Evolutionary conservation across 2,113 vertebrate species (phyloP).

Genomic region (Varanus salvator): DNA sequence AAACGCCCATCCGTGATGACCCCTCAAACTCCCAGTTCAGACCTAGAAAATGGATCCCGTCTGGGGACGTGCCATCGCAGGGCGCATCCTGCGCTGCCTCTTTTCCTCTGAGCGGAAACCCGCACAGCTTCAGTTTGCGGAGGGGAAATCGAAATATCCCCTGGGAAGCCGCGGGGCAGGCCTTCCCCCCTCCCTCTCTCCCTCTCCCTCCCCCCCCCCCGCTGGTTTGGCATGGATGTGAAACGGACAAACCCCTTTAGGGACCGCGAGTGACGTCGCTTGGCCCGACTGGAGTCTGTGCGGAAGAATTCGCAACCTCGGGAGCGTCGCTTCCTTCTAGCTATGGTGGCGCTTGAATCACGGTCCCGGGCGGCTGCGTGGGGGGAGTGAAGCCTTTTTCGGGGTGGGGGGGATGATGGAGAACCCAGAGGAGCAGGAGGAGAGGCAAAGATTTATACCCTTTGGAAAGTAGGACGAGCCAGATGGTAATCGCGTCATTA

Average conservation of each 20-base stretch:
- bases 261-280: not conserved
- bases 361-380: conserved; percentile 56
- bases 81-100: not conserved
- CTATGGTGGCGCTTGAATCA: conserved; percentile 78
- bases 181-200: accelerated
- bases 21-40: not conserved
- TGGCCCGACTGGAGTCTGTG: conserved; percentile 49
- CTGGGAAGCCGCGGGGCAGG: too few relatives aligned
- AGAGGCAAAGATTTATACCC: conserved; percentile 84
- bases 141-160: not conserved
- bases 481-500: conserved; percentile 90
- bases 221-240: not conserved
- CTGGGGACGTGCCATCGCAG: not conserved
- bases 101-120: too few relatives aligned
- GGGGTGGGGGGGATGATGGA: not conserved
- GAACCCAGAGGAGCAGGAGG: not conserved
- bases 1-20: not conserved
- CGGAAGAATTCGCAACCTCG: conserved; percentile 74
- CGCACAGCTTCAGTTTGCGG: not conserved
- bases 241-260: not conserved
- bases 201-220: too few relatives aligned
- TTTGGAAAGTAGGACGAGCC: conserved; percentile 90
- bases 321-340: conserved; percentile 82
- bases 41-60: not conserved
- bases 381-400: not conserved